Percentiles rank a stretch among this genome's conserved stretches.
These are phyloP conservation scores for Eubasilissa splendida DNA, from an alignment of 2,888 invertebrate genomes.

Conservation along the genomic window DNA sequence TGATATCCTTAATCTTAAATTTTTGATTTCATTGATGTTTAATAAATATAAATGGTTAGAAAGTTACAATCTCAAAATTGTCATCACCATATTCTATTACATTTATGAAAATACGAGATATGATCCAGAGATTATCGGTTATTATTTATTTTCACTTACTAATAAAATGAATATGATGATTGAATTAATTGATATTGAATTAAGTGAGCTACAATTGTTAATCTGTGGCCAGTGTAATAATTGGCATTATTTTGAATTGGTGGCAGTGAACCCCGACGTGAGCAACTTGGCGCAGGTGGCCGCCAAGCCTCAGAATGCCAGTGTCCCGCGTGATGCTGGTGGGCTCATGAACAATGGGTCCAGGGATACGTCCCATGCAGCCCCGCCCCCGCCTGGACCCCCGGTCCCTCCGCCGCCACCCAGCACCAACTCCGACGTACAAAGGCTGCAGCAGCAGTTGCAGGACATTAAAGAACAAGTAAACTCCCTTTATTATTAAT, in stretches of 20 bases:
- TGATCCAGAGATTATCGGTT: no score
- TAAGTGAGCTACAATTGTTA: no score
- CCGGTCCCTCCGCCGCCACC: conserved; percentile 59
- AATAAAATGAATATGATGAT: no score
- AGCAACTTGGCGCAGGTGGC: conserved; percentile 68
- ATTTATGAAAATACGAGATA: no score
- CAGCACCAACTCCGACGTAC: conserved; percentile 85
- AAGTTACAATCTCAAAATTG: no score
- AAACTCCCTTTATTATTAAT: conserved; percentile 38
- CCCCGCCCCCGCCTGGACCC: conserved; percentile 61
- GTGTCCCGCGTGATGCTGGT: conserved; percentile 55
- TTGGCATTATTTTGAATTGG: neutral
- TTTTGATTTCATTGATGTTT: no score
- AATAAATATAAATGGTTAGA: no score
- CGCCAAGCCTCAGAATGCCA: conserved; percentile 70
- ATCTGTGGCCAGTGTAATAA: no score
- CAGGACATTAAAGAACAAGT: conserved; percentile 99
- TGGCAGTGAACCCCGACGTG: conserved; percentile 53
- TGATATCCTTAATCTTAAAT: no score
- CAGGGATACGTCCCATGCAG: conserved; percentile 61
- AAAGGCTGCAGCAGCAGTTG: conserved; percentile 93
- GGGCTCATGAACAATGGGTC: conserved; percentile 58
- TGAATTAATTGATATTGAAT: no score
- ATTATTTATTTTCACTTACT: no score
- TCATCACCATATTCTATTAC: no score